Percentiles rank a stretch among this genome's conserved stretches.
phyloP scores from a whole-genome alignment of 2,797 vertebrate genomes.

The Sciurus carolinensis region DNA sequence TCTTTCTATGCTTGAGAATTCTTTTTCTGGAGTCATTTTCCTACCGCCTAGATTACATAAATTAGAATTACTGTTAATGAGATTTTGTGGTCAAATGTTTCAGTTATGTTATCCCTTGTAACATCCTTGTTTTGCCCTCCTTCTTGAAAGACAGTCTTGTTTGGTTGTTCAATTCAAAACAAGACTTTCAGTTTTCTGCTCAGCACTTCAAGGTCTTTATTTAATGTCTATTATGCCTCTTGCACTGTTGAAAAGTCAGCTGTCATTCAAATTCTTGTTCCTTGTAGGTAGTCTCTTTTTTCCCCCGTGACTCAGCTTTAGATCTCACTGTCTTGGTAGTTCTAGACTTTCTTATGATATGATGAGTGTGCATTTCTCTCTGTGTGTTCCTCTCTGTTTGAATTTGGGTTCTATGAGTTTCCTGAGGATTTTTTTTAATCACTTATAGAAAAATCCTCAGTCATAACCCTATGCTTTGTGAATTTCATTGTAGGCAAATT shows the following conservation, averaged over 20 bases:
- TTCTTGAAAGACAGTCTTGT: neutral
- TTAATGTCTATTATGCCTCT: neutral
- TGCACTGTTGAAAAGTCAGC: neutral
- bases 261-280: neutral
- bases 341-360: neutral
- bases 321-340: neutral
- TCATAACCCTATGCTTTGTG: neutral
- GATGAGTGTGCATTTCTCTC: neutral
- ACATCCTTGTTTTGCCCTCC: neutral
- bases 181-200: neutral
- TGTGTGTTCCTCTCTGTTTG: neutral
- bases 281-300: neutral
- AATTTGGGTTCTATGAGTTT: neutral
- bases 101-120: neutral
- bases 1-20: neutral
- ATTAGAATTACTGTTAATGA: conserved; percentile 16
- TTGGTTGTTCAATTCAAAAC: neutral
- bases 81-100: neutral
- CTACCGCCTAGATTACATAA: neutral
- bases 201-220: neutral
- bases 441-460: conserved; percentile 15
- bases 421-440: neutral
- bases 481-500: no score
- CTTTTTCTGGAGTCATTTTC: neutral
- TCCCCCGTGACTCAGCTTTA: neutral